Evolutionary conservation across 2,797 vertebrate genomes (phyloP), one percentile per base, ranked within the genome.

Genomic region (Propithecus deckenii): DNA sequence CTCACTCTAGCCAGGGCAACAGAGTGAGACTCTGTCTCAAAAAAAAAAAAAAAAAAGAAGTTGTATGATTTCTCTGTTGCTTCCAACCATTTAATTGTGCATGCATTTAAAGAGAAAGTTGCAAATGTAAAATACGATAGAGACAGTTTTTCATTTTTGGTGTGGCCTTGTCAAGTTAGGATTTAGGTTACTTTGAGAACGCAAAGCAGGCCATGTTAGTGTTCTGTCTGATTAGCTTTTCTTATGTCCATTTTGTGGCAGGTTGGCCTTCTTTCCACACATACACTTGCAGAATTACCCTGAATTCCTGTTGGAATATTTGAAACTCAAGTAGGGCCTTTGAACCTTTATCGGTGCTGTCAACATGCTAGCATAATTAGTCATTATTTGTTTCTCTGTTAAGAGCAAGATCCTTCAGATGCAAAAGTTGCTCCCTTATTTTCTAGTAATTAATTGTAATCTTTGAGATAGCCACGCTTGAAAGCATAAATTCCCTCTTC

Each of bases 311-410:
- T 52, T 22, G 46, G 43, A 69, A 61, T 79, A 8, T 81, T 67
- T 79, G 46, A 84, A 89, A 59, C 30, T 13, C 93, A 90, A 93
- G 79, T 38, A 76, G 15, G 48, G 83, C 74, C 79, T 79, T 88
- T 46, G 57, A 95, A 46, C 63, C 32, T 91, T 95, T 71, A 59
- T 28, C 80, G 43, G 57, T 48, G 48, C 43, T 92, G 48, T 95
- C 93, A 97, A 80, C 92, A 67, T 18, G 5, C 63, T 79, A 86
- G 74, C 46, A 78, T 95, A 81, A 48, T 91, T 71, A 85, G 35
- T 72, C 15, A 22, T 41, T 52, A 71, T 84, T 91, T 88, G n/a
- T 91, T 94, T 96, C 23, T 65, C 50, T 88, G 25, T 69, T 52
- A 89, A 79, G 43, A 22, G 15, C 55, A 87, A 63, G 63, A 69